Percentiles rank a stretch among this genome's conserved stretches.
Evolutionary conservation across 2,888 invertebrate genomes (phyloP).

Genomic region (Gandaritis pyraliata): DNA sequence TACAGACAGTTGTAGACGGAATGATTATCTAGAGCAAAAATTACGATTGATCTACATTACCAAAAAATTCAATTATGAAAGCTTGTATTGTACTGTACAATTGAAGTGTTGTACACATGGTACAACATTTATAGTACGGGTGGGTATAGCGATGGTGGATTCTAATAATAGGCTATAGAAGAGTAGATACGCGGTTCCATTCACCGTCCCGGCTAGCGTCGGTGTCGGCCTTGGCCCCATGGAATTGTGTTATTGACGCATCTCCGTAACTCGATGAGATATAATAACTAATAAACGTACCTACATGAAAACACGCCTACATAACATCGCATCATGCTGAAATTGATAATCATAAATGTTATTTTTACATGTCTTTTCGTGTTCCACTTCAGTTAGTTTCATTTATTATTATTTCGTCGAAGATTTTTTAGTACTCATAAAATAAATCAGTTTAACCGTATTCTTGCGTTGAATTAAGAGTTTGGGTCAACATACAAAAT

Average conservation of each 20-base stretch:
- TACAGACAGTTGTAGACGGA: neutral
- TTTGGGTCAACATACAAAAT: slow-evolving; percentile 9
- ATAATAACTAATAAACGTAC: slow-evolving; percentile 41
- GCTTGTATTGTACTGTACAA: slow-evolving; percentile 2
- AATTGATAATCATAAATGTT: slow-evolving; percentile 39
- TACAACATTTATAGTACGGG: slow-evolving; percentile 44
- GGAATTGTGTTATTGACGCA: slow-evolving; percentile 67
- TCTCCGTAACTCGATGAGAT: slow-evolving; percentile 47
- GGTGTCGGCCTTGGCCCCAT: slow-evolving; percentile 70
- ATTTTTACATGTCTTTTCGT: slow-evolving; percentile 35
- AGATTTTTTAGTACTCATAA: slow-evolving; percentile 10
- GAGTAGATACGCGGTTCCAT: slow-evolving; percentile 68
- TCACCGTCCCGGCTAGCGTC: slow-evolving; percentile 61
- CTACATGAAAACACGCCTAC: slow-evolving; percentile 39
- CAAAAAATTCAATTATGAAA: neutral
- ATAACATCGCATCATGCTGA: slow-evolving; percentile 38
- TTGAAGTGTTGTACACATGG: slow-evolving; percentile 12
- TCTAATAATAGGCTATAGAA: slow-evolving; percentile 72
- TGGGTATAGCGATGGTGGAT: slow-evolving; percentile 54
- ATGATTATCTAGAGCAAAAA: neutral
- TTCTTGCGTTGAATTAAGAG: slow-evolving; percentile 5
- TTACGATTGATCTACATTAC: neutral
- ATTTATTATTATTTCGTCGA: slow-evolving; percentile 23
- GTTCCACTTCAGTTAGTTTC: slow-evolving; percentile 29
- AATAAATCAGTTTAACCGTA: slow-evolving; percentile 16